phyloP scores from a whole-genome alignment of 2,113 vertebrate species.

The Polypterus senegalus region DNA sequence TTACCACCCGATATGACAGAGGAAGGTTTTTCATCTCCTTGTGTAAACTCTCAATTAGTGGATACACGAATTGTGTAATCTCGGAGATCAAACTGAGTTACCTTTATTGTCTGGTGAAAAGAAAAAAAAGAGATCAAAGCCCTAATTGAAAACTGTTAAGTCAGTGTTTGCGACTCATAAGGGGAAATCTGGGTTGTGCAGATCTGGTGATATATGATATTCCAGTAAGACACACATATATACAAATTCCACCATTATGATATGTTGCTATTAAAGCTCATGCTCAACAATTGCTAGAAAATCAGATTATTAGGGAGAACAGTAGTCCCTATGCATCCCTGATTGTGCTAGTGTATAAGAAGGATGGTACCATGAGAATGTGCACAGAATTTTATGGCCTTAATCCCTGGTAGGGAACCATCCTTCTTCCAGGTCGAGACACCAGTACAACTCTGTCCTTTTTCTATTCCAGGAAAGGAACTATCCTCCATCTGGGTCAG shows the following conservation, averaged over 20 bases:
- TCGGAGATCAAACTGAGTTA: neutral
- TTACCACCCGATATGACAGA: neutral
- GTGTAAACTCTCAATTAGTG: neutral
- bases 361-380: neutral
- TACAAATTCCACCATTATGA: neutral
- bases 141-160: too few species aligned
- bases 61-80: neutral
- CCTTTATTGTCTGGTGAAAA: neutral
- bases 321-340: constrained; percentile 7
- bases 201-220: constrained; percentile 4
- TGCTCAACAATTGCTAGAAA: neutral
- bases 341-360: constrained; percentile 1
- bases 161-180: constrained; percentile 4
- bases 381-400: too few species aligned
- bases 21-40: neutral
- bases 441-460: too few species aligned
- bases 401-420: too few species aligned
- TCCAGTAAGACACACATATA: constrained; percentile 1
- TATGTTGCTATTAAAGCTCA: constrained; percentile 3
- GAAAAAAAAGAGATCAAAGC: too few species aligned
- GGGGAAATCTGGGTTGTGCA: constrained; percentile 6
- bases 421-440: too few species aligned
- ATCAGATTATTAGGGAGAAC: neutral
- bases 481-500: too few species aligned
- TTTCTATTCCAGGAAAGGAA: too few species aligned